Conservation (phyloP, 2,113 vertebrate species). For the Epinephelus fuscoguttatus region DNA sequence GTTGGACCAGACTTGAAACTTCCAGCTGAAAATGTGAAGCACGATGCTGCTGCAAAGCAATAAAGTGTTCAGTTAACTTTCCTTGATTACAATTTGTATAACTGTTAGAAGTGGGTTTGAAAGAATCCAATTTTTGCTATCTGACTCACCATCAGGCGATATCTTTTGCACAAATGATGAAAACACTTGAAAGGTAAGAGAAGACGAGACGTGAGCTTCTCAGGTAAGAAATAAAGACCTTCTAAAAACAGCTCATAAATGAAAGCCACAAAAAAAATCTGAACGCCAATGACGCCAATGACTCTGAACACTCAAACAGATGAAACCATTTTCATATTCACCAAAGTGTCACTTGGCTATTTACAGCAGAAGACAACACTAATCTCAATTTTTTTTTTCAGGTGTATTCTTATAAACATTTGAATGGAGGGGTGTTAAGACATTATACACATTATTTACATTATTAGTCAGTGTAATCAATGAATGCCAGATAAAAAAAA, state of each 20-base stretch:
- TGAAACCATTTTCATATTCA: neutral
- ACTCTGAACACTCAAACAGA: slow-evolving; percentile 9
- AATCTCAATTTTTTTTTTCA: neutral
- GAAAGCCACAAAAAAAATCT: neutral
- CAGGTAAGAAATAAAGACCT: slow-evolving; percentile 1
- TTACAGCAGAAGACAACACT: neutral
- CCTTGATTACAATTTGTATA: neutral
- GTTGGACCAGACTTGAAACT: neutral
- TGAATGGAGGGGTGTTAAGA: too few species aligned
- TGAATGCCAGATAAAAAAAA: neutral
- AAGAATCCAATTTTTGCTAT: neutral
- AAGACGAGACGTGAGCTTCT: neutral
- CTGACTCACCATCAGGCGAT: neutral
- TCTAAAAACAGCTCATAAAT: neutral
- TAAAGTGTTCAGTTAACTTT: slow-evolving; percentile 7
- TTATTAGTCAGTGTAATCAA: neutral
- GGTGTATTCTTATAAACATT: neutral
- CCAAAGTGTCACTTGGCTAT: slow-evolving; percentile 12
- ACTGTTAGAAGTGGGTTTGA: slow-evolving; percentile 9
- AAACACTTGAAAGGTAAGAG: neutral
- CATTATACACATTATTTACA: too few species aligned
- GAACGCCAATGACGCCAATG: neutral
- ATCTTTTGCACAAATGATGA: neutral
- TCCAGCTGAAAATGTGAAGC: neutral
- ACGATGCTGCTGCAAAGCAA: neutral